Base-by-base conservation (phyloP, 2,797 vertebrate genomes). In the Vespertilio murinus region DNA sequence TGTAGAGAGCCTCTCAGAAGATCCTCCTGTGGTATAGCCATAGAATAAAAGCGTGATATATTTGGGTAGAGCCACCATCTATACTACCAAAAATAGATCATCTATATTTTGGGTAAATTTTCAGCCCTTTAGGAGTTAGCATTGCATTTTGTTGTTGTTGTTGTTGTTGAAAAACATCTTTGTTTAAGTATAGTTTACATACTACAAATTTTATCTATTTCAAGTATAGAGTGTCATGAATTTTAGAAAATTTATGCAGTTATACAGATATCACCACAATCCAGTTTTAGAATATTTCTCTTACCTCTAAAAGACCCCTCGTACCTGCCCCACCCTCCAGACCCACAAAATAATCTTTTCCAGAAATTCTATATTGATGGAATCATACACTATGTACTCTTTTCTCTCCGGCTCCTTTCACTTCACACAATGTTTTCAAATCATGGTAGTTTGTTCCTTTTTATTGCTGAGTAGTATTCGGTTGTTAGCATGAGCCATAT, bases 221-320 rank as follows among this genome's bases (percentile, higher is more conserved):
- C 49, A 80, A 61, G 33, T 69, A 12, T 78, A 35, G 14, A 23
- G 17, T 49, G 75, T 80, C 9, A 52, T 84, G 61, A 91, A 89
- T 70, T 65, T 91, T 91, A 45, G 30, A 56, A 33, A 17, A 64
- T 83, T 59, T 47, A 23, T 52, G 23, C 30, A 40, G 42, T 30
- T 85, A 33, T 45, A 14, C 8, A 70, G 54, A 82, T 11, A 69
- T 54, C 64, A 73, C 8, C 17, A 65, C 54, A 40, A 69, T 30
- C n/a, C 38, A 78, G 49, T 85, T 85, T 78, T 61, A 83, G 69
- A 91, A 89, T 70, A 64, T 82, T 75, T 94, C 42, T 45, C 2
- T 70, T 17, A 81, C 25, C 4, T 33, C 30, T 79, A 25, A 82
- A 87, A 64, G 73, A 40, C 67, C 49, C 54, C 17, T 23, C 38